phyloP scores from a whole-genome alignment of 2,797 vertebrate species.

The Coregonus suidteri region DNA sequence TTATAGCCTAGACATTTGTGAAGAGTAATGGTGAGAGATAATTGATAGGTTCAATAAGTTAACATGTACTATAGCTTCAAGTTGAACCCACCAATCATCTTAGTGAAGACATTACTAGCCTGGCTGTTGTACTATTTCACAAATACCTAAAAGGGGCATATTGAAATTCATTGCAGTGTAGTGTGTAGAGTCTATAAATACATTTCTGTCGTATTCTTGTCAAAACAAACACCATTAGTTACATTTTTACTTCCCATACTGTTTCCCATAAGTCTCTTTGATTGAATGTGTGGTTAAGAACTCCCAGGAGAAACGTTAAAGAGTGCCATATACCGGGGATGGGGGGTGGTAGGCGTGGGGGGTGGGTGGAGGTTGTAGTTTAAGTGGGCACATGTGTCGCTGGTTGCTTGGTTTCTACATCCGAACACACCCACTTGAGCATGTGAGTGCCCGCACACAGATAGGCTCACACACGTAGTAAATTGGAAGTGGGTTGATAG shows the following conservation, averaged over 20 bases:
- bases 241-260: constrained; percentile 47
- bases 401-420: constrained; percentile 47
- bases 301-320: constrained; percentile 62
- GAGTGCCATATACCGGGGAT: constrained; percentile 35
- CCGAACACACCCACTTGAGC: constrained; percentile 61
- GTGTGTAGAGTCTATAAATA: constrained; percentile 31
- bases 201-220: constrained; percentile 61
- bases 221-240: constrained; percentile 66
- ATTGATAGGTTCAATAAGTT: background rate
- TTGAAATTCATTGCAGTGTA: background rate
- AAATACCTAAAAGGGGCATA: background rate
- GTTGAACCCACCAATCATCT: background rate
- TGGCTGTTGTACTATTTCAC: background rate
- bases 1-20: background rate
- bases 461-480: constrained; percentile 63
- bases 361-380: constrained; percentile 33
- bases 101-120: background rate
- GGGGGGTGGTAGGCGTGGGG: constrained; percentile 1
- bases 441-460: constrained; percentile 58
- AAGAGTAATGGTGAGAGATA: background rate
- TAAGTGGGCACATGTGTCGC: constrained; percentile 61
- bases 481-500: constrained; percentile 53
- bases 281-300: constrained; percentile 67
- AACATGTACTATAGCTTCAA: background rate
- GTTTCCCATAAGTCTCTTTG: constrained; percentile 60